Evolutionary conservation across 2,888 invertebrate species (phyloP).

Genomic region (Agonum fuliginosum): DNA sequence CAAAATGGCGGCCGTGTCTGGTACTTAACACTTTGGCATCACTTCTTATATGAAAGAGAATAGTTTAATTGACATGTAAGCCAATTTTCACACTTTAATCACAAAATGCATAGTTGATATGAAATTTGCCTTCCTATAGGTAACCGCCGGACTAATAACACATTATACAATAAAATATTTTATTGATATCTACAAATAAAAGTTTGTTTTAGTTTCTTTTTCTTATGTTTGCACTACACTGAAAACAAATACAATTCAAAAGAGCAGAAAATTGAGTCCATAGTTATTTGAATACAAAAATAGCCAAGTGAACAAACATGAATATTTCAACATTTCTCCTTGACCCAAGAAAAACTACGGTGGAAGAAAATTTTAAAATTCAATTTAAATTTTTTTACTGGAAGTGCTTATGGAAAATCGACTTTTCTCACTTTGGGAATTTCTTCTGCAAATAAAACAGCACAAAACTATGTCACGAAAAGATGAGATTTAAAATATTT

Average conservation of each 20-base stretch:
- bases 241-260: background rate
- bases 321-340: constrained; percentile 2
- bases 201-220: background rate
- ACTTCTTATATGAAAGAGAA: too few species aligned
- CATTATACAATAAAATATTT: too few species aligned
- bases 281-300: constrained; percentile 4
- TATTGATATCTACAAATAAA: too few species aligned
- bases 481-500: background rate
- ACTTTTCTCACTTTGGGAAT: background rate
- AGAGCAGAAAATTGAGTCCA: background rate
- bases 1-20: too few species aligned
- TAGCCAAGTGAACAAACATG: background rate
- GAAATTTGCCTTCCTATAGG: too few species aligned
- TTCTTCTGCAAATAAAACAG: background rate
- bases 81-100: too few species aligned
- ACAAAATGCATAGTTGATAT: too few species aligned
- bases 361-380: background rate
- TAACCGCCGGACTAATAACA: too few species aligned
- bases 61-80: too few species aligned
- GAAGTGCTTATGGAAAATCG: background rate
- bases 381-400: background rate
- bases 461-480: background rate
- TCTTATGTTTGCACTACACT: background rate
- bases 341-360: background rate
- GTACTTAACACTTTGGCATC: too few species aligned